phyloP scores from a whole-genome alignment of 2,113 vertebrate genomes.

The Corynorhinus townsendii region DNA sequence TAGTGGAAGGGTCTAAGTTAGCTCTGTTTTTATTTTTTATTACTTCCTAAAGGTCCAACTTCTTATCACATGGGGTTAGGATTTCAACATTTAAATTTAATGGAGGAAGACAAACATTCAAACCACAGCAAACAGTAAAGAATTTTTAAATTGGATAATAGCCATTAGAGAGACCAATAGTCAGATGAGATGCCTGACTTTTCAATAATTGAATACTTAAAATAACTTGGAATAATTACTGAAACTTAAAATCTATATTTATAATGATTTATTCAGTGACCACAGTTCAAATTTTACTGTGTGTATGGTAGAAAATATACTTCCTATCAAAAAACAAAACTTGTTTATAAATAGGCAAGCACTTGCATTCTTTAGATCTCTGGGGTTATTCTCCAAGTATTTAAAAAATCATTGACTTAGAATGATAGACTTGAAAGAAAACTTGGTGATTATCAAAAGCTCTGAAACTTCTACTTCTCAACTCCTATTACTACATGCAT shows the following conservation, averaged over 20 bases:
- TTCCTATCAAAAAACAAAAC: constrained; percentile 3
- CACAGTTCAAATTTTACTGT: not conserved
- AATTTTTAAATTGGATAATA: not conserved
- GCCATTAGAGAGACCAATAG: not conserved
- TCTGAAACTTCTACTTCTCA: not conserved
- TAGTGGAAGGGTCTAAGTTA: not conserved
- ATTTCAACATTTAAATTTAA: not conserved
- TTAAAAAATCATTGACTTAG: not conserved
- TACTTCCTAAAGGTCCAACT: not conserved
- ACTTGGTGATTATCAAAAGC: not conserved
- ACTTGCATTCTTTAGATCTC: not conserved
- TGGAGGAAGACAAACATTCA: not conserved
- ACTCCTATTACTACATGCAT: not conserved
- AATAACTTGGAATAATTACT: not conserved
- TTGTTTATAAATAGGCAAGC: not conserved
- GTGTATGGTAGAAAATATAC: not conserved
- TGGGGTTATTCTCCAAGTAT: not conserved
- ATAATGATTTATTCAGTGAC: not conserved
- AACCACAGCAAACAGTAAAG: not conserved
- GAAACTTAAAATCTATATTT: not conserved
- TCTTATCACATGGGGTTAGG: not conserved
- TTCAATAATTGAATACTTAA: not conserved
- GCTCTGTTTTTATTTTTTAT: not conserved
- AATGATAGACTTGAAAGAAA: not conserved
- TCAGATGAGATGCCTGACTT: not conserved